Base-by-base conservation (phyloP, 2,888 invertebrate genomes). In the Melanchra persicariae region DNA sequence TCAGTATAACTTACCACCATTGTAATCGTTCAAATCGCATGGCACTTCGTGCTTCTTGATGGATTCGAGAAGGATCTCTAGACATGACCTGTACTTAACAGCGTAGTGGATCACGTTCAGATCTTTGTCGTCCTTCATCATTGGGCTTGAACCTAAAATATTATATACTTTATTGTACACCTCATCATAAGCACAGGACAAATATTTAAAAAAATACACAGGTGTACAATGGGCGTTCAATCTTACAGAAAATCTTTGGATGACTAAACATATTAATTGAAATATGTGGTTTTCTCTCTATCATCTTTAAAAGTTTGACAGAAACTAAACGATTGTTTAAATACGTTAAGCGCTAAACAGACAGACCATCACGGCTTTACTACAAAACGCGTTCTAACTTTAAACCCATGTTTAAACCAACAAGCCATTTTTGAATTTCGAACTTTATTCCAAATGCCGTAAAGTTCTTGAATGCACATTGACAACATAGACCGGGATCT, bases 101-200 rank as follows among this genome's bases (percentile, higher is more conserved):
- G 98, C 98, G 82, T 97, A 96, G 81, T 97, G 97, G 0, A 97
- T 87, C 0, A 96, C 96, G 30, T 97, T 97, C 80, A 96, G 96
- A 19, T 97, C 97, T 65, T 96, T 96, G 1, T 93, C 94, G 64
- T 96, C 95, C 67, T 94, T 94, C 2, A 91, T 49, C 91, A 92
- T 94, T 0, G 95, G 95, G 74, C 93, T 89, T 71, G 95, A 93
- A n/a, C 95, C 96, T 96, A 74, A 22, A 79, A 79, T 43, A 34
- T 45, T 5, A 43, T 43, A 43, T 45, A 19, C 19, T 19, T 45
- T 45, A 45, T 45, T 45, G 6, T 19, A 45, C 19, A 19, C 17
- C 17, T 7, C 8, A 17, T 7, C 2, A 8, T 45, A 45, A 19
- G 6, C 19, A 45, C 7, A 19, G 15, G 15, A 40, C 12, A 40